Evolutionary conservation across 2,797 vertebrate genomes (phyloP).

Genomic region (Basileuterus tristriatus): DNA sequence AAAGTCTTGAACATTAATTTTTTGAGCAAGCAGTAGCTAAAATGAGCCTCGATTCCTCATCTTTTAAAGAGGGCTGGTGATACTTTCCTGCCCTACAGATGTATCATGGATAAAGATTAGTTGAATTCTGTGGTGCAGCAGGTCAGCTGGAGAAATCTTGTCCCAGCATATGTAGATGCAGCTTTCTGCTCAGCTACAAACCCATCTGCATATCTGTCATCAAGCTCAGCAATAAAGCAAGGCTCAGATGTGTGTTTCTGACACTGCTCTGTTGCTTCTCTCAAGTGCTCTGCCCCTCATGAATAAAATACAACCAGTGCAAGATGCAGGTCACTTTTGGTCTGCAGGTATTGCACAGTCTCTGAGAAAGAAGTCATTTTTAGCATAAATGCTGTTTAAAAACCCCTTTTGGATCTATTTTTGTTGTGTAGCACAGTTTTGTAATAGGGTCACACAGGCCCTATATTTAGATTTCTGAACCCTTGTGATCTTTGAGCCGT

Average conservation of each 20-base stretch:
- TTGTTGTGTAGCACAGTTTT: constrained; percentile 35
- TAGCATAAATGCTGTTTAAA: constrained; percentile 6
- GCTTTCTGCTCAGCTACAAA: background rate
- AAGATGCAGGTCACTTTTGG: constrained; percentile 15
- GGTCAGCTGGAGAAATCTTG: constrained; percentile 20
- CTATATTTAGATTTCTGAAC: constrained; percentile 54
- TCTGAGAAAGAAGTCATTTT: background rate
- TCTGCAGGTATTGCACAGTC: constrained; percentile 1
- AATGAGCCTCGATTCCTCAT: background rate
- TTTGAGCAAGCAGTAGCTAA: background rate
- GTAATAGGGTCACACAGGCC: constrained; percentile 1
- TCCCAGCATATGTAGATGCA: background rate
- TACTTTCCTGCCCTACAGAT: background rate
- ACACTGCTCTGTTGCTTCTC: constrained; percentile 14
- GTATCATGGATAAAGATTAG: background rate
- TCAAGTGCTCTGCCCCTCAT: background rate
- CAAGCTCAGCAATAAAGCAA: background rate
- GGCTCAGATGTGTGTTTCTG: background rate
- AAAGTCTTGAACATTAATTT: background rate
- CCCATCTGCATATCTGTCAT: constrained; percentile 31
- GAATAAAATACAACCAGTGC: constrained; percentile 4
- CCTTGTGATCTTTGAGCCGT: background rate
- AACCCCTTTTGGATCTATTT: background rate
- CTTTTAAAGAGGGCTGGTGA: background rate
- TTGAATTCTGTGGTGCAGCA: background rate